These are phyloP conservation scores for Felis catus DNA, from an alignment of 2,113 vertebrate genomes.

Conservation along the genomic window DNA sequence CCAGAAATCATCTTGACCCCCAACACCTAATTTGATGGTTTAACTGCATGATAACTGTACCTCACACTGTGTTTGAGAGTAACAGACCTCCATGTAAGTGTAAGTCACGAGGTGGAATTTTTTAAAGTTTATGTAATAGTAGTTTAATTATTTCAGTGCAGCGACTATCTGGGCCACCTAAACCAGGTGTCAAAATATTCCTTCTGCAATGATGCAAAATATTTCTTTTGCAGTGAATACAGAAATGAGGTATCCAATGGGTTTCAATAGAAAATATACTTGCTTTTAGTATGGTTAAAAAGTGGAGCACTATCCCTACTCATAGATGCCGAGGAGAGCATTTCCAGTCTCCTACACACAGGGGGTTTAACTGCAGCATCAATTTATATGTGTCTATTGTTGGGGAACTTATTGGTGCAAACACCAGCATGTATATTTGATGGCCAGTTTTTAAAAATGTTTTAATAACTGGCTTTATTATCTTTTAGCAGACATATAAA, in stretches of 20 bases:
- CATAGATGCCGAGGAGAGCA: not conserved
- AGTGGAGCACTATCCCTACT: not conserved
- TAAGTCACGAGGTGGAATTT: not conserved
- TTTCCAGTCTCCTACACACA: not conserved
- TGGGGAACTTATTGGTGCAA: not conserved
- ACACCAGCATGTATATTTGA: not conserved
- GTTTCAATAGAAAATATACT: not conserved
- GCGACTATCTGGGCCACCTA: not conserved
- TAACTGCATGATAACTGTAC: not conserved
- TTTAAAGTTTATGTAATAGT: not conserved
- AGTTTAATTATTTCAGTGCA: not conserved
- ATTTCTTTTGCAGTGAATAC: not conserved
- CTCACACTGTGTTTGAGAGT: not conserved
- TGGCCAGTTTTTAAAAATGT: not conserved
- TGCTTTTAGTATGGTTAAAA: slow-evolving; percentile 15
- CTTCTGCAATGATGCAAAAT: not conserved
- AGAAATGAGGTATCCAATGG: not conserved
- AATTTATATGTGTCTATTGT: not conserved
- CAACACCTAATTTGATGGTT: not conserved
- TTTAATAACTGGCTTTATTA: not conserved
- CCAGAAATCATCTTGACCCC: not conserved
- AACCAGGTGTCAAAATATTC: not conserved
- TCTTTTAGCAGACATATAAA: not conserved
- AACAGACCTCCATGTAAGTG: not conserved
- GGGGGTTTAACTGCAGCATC: not conserved